Evolutionary conservation across 2,797 vertebrate species (phyloP).

Genomic region (Mallotus villosus): DNA sequence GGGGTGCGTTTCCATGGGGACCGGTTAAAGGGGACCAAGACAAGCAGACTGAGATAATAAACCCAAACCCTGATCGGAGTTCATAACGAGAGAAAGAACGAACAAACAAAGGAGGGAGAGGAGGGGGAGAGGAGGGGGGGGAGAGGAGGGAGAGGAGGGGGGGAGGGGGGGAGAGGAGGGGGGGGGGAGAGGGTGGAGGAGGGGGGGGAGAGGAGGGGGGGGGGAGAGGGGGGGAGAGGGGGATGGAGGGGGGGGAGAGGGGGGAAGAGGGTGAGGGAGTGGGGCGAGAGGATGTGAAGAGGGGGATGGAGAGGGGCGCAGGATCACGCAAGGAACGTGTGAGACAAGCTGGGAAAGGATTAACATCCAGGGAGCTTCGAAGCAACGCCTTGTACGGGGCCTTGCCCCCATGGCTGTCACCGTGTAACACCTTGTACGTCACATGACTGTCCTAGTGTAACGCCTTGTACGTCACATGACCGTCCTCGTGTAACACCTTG

Average conservation of each 20-base stretch:
- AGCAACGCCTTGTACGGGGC: not conserved
- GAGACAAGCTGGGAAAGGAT: not conserved
- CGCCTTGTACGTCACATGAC: no score
- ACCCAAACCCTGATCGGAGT: slow-evolving; percentile 34
- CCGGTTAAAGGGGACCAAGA: slow-evolving; percentile 14
- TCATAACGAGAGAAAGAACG: slow-evolving; percentile 16
- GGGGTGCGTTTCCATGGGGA: not conserved
- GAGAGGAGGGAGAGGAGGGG: no score
- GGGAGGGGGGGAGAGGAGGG: no score
- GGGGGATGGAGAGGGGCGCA: not conserved
- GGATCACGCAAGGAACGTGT: not conserved
- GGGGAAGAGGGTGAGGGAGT: no score
- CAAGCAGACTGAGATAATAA: slow-evolving; percentile 15
- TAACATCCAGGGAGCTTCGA: not conserved
- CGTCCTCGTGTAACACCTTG: no score
- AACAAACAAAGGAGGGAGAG: not conserved
- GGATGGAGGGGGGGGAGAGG: no score
- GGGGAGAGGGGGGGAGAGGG: no score
- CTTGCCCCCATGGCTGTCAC: not conserved
- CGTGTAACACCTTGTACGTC: no score
- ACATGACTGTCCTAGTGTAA: no score
- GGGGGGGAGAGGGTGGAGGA: no score
- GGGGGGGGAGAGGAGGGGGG: no score
- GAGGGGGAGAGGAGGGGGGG: not conserved
- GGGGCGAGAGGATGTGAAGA: no score